Evolutionary conservation across 2,797 vertebrate species (phyloP).

Genomic region (Mycteria americana): DNA sequence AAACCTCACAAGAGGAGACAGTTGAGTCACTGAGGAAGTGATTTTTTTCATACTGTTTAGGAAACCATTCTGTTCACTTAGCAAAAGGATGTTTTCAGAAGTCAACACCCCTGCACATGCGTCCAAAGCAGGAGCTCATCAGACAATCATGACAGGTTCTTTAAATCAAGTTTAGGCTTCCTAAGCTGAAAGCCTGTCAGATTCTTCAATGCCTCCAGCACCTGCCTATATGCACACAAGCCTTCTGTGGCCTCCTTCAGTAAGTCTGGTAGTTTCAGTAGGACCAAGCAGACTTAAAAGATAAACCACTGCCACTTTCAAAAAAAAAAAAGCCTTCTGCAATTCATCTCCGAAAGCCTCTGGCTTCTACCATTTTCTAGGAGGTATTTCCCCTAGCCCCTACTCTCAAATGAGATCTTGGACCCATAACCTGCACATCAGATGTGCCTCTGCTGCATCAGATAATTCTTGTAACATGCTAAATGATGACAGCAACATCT

Average conservation of each 20-base stretch:
- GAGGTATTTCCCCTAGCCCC: not conserved
- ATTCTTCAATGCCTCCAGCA: not conserved
- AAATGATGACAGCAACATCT: not conserved
- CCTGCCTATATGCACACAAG: rapidly evolving
- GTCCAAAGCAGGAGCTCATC: not conserved
- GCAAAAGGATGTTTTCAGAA: not conserved
- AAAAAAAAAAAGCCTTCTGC: not conserved
- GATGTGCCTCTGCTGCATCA: not conserved
- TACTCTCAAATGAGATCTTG: not conserved
- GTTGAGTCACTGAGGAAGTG: constrained; percentile 60
- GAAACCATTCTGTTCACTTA: not conserved
- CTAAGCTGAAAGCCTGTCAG: not conserved
- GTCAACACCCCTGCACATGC: not conserved
- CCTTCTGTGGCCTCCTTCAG: not conserved
- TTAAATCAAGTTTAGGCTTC: not conserved
- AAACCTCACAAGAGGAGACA: constrained; percentile 9
- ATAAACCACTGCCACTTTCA: not conserved
- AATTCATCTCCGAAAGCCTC: not conserved
- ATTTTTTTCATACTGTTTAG: not conserved
- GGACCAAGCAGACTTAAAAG: too few species aligned
- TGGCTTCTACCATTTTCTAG: not conserved
- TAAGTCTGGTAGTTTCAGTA: not conserved
- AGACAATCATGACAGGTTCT: not conserved
- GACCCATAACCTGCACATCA: not conserved
- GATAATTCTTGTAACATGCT: rapidly evolving